phyloP scores from a whole-genome alignment of 2,888 invertebrate species.

The Folsomia manolachei region DNA sequence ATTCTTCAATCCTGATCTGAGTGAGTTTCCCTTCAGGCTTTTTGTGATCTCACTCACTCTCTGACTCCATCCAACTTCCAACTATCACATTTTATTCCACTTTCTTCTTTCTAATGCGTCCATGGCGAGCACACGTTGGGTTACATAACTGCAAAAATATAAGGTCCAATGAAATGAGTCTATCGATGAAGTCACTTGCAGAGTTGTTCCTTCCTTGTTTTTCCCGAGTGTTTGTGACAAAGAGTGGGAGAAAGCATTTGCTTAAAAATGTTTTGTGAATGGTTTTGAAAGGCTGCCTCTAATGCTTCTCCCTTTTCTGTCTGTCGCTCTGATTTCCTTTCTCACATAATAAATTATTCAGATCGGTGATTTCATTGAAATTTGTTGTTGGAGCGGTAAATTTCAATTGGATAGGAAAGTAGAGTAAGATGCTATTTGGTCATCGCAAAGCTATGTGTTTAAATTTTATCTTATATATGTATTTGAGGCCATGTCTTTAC shows the following conservation, averaged over 20 bases:
- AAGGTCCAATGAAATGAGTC: not conserved
- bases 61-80: too few relatives aligned
- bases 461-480: too few relatives aligned
- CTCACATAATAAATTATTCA: conserved; percentile 5
- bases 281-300: not conserved
- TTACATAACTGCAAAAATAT: too few relatives aligned
- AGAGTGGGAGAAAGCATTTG: not conserved
- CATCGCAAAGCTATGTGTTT: too few relatives aligned
- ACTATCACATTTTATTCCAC: not conserved
- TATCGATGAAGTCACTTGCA: not conserved
- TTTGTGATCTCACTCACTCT: not conserved
- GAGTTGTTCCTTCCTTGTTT: not conserved
- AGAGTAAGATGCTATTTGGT: not conserved
- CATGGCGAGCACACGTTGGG: too few relatives aligned
- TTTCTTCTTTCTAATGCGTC: not conserved
- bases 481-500: too few relatives aligned
- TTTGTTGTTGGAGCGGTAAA: not conserved
- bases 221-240: conserved; percentile 12
- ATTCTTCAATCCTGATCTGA: not conserved
- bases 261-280: not conserved
- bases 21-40: not conserved
- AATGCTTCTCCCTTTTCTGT: not conserved
- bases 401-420: not conserved
- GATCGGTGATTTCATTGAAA: not conserved
- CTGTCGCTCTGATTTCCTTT: not conserved